Evolutionary conservation across 2,797 vertebrate genomes (phyloP).

Genomic region (Phrynocephalus guinanensis): DNA sequence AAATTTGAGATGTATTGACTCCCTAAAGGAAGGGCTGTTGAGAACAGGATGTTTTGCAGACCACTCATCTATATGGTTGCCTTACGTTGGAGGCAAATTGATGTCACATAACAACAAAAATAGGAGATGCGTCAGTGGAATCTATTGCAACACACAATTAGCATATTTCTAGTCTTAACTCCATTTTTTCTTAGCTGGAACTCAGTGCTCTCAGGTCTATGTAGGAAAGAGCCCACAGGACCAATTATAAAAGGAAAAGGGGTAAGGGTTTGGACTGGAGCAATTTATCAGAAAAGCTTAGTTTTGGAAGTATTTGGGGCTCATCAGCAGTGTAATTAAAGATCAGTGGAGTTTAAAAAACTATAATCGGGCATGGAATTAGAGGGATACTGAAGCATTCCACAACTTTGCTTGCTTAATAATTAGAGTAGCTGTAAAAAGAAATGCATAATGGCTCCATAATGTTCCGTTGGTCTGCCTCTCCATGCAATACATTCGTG

Average conservation of each 20-base stretch:
- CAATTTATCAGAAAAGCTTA: conserved; percentile 28
- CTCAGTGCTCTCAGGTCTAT: neutral
- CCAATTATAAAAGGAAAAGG: neutral
- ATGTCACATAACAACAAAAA: too few species aligned
- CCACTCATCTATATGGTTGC: too few species aligned
- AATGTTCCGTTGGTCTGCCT: conserved; percentile 46
- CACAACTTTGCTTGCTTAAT: conserved; percentile 35
- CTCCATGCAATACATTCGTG: conserved; percentile 42
- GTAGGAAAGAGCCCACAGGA: neutral
- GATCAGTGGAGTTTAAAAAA: conserved; percentile 62
- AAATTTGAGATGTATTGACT: too few species aligned
- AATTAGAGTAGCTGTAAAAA: conserved; percentile 55
- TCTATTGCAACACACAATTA: neutral
- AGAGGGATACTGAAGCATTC: conserved; percentile 55
- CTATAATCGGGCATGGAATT: conserved; percentile 62
- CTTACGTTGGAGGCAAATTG: too few species aligned
- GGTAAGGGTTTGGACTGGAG: neutral
- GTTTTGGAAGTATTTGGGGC: conserved; percentile 39
- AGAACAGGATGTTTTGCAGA: too few species aligned
- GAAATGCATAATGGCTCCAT: conserved; percentile 38
- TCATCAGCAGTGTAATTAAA: conserved; percentile 70
- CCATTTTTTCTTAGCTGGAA: neutral
- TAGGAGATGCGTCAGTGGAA: neutral
- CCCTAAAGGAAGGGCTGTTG: too few species aligned
- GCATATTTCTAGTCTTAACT: neutral